Conservation (phyloP, 2,113 vertebrate genomes). For the Buteo buteo region DNA sequence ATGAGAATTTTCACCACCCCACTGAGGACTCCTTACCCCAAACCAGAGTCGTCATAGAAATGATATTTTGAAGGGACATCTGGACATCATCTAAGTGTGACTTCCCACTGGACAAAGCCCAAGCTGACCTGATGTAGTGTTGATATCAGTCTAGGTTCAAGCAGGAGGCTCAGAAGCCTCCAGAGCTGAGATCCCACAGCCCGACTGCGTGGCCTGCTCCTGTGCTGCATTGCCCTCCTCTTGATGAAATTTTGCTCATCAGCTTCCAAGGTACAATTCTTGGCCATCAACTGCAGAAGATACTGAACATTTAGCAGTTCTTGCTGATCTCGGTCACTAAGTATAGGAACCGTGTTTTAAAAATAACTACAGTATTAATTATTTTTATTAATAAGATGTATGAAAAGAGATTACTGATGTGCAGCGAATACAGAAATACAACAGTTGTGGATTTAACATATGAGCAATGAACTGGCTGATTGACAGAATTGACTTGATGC, state of each 20-base stretch:
- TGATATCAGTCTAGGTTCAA: background rate
- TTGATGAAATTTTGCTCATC: background rate
- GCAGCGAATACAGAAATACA: background rate
- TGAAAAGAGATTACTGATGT: background rate
- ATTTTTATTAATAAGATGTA: background rate
- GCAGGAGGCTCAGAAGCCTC: background rate
- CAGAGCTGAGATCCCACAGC: background rate
- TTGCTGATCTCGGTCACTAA: background rate
- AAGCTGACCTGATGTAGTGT: background rate
- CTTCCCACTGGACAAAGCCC: background rate
- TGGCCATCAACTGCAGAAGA: background rate
- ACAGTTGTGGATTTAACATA: background rate
- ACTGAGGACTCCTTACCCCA: background rate
- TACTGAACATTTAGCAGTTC: background rate
- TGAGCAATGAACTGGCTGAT: background rate
- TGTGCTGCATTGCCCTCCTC: background rate
- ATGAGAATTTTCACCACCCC: background rate
- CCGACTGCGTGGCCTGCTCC: background rate
- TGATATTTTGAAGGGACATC: background rate
- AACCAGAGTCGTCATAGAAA: background rate
- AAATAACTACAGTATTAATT: background rate
- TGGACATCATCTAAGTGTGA: background rate
- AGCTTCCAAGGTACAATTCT: background rate
- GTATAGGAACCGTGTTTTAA: background rate
- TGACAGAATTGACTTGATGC: background rate